A percentile compares a stretch with the other conserved stretches of the same genome.
These are phyloP conservation scores for Marisa cornuarietis DNA, from an alignment of 1,140 invertebrate species.

Conservation along the genomic window DNA sequence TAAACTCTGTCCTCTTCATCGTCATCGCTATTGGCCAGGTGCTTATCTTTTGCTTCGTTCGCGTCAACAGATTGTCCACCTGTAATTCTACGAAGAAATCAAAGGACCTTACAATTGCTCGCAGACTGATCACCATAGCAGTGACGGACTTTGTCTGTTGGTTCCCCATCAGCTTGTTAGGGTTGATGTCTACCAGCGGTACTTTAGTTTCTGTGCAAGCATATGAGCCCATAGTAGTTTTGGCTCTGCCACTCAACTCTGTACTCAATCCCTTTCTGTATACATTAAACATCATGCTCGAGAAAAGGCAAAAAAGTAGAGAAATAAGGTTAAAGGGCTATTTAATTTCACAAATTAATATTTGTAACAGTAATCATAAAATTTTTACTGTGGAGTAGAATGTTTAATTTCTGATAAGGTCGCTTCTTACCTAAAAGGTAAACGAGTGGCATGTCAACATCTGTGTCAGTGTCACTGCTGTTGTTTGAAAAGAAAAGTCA, in stretches of 20 bases:
- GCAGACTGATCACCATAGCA: slow-evolving; percentile 19
- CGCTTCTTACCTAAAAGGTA: no score
- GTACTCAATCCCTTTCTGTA: slow-evolving; percentile 31
- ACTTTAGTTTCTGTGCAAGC: slow-evolving; percentile 17
- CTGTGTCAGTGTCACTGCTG: no score
- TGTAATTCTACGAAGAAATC: neutral
- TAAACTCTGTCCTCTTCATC: slow-evolving; percentile 37
- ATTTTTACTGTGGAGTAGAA: no score
- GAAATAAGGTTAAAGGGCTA: neutral
- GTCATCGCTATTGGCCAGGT: slow-evolving; percentile 37
- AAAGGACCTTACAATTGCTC: slow-evolving; percentile 22
- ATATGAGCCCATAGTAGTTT: slow-evolving; percentile 12
- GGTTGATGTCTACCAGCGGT: slow-evolving; percentile 6
- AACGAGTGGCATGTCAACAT: no score
- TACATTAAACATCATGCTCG: slow-evolving; percentile 6
- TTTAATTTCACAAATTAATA: neutral
- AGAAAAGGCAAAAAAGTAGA: slow-evolving; percentile 1
- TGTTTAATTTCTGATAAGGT: no score
- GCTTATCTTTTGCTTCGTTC: slow-evolving; percentile 32
- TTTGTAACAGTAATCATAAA: no score
- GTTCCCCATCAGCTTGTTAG: slow-evolving; percentile 31
- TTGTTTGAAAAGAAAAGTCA: no score
- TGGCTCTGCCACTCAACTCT: slow-evolving; percentile 28
- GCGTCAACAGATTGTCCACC: slow-evolving; percentile 2
- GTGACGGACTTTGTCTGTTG: slow-evolving; percentile 32